These are phyloP conservation scores for Arbacia lixula DNA, from an alignment of 53 echinoderm and acorn worm species.

Conservation along the genomic window DNA sequence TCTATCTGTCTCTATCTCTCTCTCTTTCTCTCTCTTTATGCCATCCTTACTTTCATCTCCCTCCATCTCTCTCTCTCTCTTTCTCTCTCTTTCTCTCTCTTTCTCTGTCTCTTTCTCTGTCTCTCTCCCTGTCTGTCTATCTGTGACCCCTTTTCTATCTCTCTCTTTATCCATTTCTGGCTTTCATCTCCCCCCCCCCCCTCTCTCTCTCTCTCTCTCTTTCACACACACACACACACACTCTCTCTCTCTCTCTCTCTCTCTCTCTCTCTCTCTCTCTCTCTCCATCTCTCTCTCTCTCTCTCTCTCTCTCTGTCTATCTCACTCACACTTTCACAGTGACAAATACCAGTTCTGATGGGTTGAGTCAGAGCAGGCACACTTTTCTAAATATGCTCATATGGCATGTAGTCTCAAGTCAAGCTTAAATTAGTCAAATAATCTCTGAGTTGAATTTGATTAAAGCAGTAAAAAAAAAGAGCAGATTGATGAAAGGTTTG, in stretches of 20 bases:
- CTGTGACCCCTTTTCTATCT: neutral
- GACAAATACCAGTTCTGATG: too few relatives aligned
- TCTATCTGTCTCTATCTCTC: neutral
- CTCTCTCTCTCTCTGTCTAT: too few relatives aligned
- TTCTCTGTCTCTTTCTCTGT: neutral
- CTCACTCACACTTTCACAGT: too few relatives aligned
- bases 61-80: neutral
- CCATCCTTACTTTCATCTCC: neutral
- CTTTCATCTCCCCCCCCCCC: neutral
- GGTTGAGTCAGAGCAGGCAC: too few relatives aligned
- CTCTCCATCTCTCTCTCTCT: too few relatives aligned
- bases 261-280: neutral
- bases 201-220: neutral
- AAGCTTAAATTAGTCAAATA: too few relatives aligned
- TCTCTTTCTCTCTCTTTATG: neutral
- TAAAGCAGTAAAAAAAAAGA: too few relatives aligned
- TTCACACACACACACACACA: neutral
- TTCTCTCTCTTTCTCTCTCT: neutral
- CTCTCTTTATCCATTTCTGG: neutral
- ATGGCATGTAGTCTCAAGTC: too few relatives aligned
- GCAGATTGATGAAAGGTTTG: too few relatives aligned
- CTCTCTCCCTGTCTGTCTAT: neutral
- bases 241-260: neutral
- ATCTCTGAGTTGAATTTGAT: too few relatives aligned
- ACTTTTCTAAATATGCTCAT: too few relatives aligned